phyloP scores from a whole-genome alignment of 1,140 invertebrate genomes.

The Brachionus rubens region DNA sequence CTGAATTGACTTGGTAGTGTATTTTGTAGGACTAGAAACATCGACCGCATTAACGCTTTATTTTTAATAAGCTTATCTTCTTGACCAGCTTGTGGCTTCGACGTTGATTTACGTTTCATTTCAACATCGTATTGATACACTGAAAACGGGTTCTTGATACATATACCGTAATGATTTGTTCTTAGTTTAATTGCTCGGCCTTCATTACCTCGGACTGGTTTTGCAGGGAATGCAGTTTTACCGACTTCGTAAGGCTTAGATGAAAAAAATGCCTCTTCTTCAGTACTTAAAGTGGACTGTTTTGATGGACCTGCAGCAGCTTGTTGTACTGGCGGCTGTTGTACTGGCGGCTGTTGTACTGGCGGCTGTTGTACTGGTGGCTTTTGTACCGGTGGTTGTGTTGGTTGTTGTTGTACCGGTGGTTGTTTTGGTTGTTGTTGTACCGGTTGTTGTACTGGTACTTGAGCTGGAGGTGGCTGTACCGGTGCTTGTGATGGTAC shows the following conservation, averaged over 20 bases:
- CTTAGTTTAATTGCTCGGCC: conserved; percentile 13
- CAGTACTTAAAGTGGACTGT: too few species aligned
- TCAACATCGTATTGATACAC: conserved; percentile 41
- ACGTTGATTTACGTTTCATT: conserved; percentile 8
- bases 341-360: too few species aligned
- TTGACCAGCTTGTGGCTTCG: neutral
- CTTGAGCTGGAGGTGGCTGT: neutral
- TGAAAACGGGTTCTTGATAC: neutral
- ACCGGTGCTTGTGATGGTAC: neutral
- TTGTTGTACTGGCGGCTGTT: too few species aligned
- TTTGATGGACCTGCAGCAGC: too few species aligned
- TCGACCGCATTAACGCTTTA: neutral
- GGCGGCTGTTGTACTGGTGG: too few species aligned
- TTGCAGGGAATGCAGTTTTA: neutral
- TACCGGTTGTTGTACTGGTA: neutral
- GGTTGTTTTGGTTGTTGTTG: too few species aligned
- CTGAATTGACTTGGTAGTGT: neutral
- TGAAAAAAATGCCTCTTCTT: too few species aligned
- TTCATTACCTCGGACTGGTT: conserved; percentile 3
- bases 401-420: too few species aligned
- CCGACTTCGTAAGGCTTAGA: neutral
- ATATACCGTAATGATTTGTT: conserved; percentile 13
- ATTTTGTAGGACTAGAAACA: neutral
- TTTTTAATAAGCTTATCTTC: conserved; percentile 3
- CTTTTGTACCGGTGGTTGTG: too few species aligned